These are phyloP conservation scores for Scaptomyza tumidula DNA, from an alignment of 2,888 invertebrate genomes.

Conservation along the genomic window DNA sequence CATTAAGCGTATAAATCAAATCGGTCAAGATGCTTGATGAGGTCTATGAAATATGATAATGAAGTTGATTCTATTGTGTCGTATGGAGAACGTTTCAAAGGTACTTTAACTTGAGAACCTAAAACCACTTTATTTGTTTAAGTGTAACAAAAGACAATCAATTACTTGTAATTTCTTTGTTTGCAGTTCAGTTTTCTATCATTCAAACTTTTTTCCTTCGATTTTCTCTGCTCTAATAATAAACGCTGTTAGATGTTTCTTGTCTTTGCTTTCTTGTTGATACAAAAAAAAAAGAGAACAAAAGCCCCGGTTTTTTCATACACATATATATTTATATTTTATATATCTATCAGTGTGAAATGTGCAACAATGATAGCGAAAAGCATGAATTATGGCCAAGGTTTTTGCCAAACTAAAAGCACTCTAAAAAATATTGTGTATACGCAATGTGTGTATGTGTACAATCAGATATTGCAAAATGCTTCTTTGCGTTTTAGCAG, in stretches of 20 bases:
- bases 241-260: neutral
- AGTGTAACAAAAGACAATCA: neutral
- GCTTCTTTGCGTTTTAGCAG: slow-evolving; percentile 34
- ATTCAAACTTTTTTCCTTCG: neutral
- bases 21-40: slow-evolving; percentile 1
- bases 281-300: slow-evolving; percentile 10
- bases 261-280: slow-evolving; percentile 3
- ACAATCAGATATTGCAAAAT: slow-evolving; percentile 53
- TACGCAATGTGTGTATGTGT: neutral
- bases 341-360: slow-evolving; percentile 2
- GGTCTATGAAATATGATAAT: neutral
- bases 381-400: slow-evolving; percentile 37
- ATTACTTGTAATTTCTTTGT: neutral
- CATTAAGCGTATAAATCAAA: neutral
- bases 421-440: slow-evolving; percentile 31
- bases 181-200: neutral
- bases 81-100: neutral
- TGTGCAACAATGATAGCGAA: slow-evolving; percentile 31
- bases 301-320: neutral
- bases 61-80: neutral
- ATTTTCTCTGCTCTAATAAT: neutral
- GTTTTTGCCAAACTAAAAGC: slow-evolving; percentile 41
- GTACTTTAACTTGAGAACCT: neutral
- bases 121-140: too few relatives aligned
- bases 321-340: neutral